Conservation (phyloP, 2,113 vertebrate genomes). For the Lipotes vexillifer region DNA sequence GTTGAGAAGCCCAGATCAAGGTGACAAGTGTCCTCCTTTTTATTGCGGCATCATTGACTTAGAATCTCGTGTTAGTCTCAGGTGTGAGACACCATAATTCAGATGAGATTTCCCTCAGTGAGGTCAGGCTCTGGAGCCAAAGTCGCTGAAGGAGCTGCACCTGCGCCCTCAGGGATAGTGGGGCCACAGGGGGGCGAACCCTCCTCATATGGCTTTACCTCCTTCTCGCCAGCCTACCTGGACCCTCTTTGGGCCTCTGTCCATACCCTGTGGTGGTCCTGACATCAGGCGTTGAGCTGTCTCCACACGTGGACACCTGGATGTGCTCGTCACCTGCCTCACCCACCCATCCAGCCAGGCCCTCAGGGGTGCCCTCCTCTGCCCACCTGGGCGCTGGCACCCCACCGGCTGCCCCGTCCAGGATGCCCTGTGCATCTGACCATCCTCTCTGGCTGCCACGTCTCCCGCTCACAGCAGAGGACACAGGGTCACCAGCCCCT, state of each 20-base stretch:
- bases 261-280: background rate
- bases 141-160: background rate
- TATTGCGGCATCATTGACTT: background rate
- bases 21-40: background rate
- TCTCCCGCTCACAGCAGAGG: background rate
- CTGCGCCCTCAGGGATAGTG: background rate
- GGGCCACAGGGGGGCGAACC: accelerated
- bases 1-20: background rate
- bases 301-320: background rate
- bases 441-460: background rate
- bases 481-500: background rate
- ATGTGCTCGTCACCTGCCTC: background rate
- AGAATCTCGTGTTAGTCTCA: accelerated
- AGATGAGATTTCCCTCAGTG: accelerated
- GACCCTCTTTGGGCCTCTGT: background rate
- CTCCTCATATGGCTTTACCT: background rate
- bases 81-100: accelerated
- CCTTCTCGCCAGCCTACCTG: background rate
- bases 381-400: background rate
- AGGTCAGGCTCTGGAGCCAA: background rate
- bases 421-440: background rate
- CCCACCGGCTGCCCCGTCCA: background rate
- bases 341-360: background rate
- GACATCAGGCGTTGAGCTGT: background rate
- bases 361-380: background rate